Evolutionary conservation across 2,888 invertebrate genomes (phyloP), one percentile per base, ranked within the genome.

Genomic region (Cerastoderma edule): DNA sequence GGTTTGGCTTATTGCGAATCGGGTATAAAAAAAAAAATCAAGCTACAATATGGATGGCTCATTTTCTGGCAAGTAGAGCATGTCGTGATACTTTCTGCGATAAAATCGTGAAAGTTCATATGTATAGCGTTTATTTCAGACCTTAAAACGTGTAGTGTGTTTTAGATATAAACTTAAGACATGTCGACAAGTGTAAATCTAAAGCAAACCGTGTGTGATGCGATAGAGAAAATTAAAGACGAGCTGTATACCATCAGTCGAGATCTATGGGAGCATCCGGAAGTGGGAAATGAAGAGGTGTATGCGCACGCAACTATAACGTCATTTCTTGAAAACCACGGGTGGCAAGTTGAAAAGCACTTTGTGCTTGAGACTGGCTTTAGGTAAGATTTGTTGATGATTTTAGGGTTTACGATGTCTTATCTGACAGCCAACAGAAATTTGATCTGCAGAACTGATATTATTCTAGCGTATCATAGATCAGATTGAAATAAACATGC

Each of bases 211-310:
- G 79, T 75, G 13, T 77, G 72, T 67, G 78, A 73, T 5, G 76
- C 78, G 3, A 80, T 84, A 6, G 81, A 81, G 19, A 57, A 32
- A 2, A 35, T 30, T 16, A 48, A 69, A 8, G 80, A 67, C 10
- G 83, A 83, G 0, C 83, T 91, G 56, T 70, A 84, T 50, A 54
- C 72, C 19, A 67, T 92, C 4, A 91, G 91, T 78, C 77, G 84
- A 39, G 83, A 88, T 10, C 83, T 92, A 5, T 91, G 91, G 91
- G 75, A 83, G n/a, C 85, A 89, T 67, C 92, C 92, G 0, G 92
- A 92, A 66, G 65, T 89, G 46, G 84, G 79, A 27, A 88, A 81
- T 67, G 82, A 90, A 60, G 92, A 92, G 69, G 68, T 77, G 35
- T 66, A 80, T 53, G 84, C 85, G 10, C 86, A 85, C 65, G 80